Base-by-base conservation (phyloP, 2,797 vertebrate genomes). In the Acropternis orthonyx region DNA sequence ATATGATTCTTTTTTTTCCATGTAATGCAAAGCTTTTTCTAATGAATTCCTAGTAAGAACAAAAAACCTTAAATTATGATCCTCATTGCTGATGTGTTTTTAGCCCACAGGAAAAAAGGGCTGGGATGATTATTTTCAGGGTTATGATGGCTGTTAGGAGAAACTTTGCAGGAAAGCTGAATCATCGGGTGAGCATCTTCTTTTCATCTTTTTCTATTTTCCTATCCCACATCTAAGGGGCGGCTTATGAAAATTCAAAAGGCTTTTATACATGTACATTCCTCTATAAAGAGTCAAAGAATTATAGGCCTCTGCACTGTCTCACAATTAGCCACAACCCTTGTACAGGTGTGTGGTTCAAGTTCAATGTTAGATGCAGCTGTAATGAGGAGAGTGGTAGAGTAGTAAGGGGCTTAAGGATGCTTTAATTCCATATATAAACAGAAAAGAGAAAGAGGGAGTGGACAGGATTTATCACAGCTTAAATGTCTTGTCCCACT, bases 101-200 rank as follows among this genome's bases (percentile, higher is more conserved):
- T 85, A 95, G 83, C 73, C 89, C 73, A 94, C 91, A 95, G 62
- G 91, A 91, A 77, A 79, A 85, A 79, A 58, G 73, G 58, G 15
- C 63, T 73, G 22, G 48, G 76, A 21, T 79, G 76, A 93, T 88
- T 76, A 73, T 95, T 96, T 90, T 86, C 63, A 61, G 88, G 76
- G 71, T 91, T 94, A 62, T 43, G 79, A 76, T 82, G 66, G 74
- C 73, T 88, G 63, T 37, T 73, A 84, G 71, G 89, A 94, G 85
- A 95, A 88, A 93, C 67, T 93, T 93, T 36, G 88, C 73, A 95
- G 91, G 79, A 88, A 95, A 95, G 83, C 67, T 95, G 95, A 97
- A 96, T 97, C 96, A 94, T 85, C 4, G 28, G 14, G 52, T 78
- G 56, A 95, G 86, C 86, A 93, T 93, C 74, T 94, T 86, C 76